phyloP scores from a whole-genome alignment of 2,888 invertebrate species.

The Prosapia bicincta region DNA sequence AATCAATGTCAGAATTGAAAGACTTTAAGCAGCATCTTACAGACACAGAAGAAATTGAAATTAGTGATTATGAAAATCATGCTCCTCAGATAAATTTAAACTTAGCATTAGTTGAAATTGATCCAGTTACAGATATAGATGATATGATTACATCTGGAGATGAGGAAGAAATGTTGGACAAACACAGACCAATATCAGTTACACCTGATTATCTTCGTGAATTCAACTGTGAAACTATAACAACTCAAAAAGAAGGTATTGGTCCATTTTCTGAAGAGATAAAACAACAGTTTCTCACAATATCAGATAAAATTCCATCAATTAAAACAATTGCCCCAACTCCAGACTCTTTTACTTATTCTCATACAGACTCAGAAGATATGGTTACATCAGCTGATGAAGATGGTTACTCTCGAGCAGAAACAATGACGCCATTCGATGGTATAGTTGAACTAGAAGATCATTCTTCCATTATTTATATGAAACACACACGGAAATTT shows the following conservation, averaged over 20 bases:
- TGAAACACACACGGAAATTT: constrained; percentile 48
- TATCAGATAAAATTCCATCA: constrained; percentile 27
- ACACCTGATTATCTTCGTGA: constrained; percentile 29
- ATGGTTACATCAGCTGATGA: constrained; percentile 33
- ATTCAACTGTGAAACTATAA: constrained; percentile 33
- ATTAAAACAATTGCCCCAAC: constrained; percentile 34
- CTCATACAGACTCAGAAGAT: constrained; percentile 35
- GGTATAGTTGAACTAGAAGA: constrained; percentile 36
- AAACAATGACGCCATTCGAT: constrained; percentile 23
- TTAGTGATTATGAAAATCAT: constrained; percentile 27
- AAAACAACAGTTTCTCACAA: constrained; percentile 16
- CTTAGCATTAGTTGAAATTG: constrained; percentile 1
- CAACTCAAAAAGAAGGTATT: constrained; percentile 43
- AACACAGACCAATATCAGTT: constrained; percentile 37
- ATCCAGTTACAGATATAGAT: constrained; percentile 10
- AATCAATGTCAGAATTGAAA: constrained; percentile 35
- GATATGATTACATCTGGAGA: constrained; percentile 44
- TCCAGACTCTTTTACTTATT: constrained; percentile 25
- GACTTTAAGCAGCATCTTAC: constrained; percentile 25
- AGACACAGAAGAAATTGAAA: constrained; percentile 30
- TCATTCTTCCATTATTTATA: constrained; percentile 42
- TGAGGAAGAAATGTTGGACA: constrained; percentile 48
- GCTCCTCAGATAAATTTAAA: not conserved
- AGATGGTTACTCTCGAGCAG: constrained; percentile 29
- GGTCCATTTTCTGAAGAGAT: constrained; percentile 41